Base-by-base conservation (phyloP, 2,888 invertebrate species). In the Lasioglossum villosulum region DNA sequence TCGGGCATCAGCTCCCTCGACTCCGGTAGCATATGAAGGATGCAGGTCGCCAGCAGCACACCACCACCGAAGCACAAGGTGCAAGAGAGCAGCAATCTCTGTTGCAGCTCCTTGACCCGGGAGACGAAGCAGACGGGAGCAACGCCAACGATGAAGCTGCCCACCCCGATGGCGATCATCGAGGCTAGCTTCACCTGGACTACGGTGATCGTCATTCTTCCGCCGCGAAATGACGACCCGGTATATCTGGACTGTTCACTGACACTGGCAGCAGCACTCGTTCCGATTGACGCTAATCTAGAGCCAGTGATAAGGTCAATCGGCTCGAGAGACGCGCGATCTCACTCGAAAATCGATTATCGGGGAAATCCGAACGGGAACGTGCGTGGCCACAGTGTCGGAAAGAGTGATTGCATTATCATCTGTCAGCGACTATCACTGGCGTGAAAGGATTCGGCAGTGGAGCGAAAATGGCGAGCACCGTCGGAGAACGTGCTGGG, bases 21-120 rank as follows among this genome's bases (percentile, higher is more conserved):
- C 96, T 98, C 98, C n/a, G 98, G 98, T 6, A 98, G 95, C 96
- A 98, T 97, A 95, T 98, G 98, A 30, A 97, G 96, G 52, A 98
- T 89, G 0, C 98, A 96, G 0, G 98, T 98, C 0, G 97, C 97
- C 6, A 98, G 95, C 6, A 98, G 96, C 37, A 98, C 97, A 1
- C 98, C 98, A 10, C 97, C 98, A 4, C 98, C 98, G 91, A 97
- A 98, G 93, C 98, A 98, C 1, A 98, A 95, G 12, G 97, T 95
- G 27, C 97, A 96, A 0, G 98, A 97, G 1, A 97, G 95, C 2
- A 97, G 92, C 3, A 97, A 93, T 0, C 97, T 97, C 14, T 85
- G 86, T 52, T 89, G 88, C 1, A 90, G 88, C 23, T 84, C 80
- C 73, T 96, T 95, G 66, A 96, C 96, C 10, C 96, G 95, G 66